Evolutionary conservation across 2,113 vertebrate species (phyloP).

Genomic region (Pomatorhinus ruficollis): DNA sequence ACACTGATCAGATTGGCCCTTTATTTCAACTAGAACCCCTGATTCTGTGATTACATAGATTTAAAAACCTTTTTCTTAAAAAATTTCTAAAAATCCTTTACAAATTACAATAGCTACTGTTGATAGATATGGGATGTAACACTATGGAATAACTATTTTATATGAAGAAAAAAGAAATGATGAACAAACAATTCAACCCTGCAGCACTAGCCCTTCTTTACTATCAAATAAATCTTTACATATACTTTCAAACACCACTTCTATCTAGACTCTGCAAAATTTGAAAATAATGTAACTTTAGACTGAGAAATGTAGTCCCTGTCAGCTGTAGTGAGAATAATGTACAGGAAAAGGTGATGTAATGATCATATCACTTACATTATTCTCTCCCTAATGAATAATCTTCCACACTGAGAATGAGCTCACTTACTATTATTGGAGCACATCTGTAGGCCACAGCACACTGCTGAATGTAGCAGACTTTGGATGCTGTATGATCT

Average conservation of each 20-base stretch:
- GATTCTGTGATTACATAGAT: not conserved
- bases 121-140: not conserved
- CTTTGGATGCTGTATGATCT: conserved; percentile 57
- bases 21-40: not conserved
- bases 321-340: conserved; percentile 80
- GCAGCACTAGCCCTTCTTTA: not conserved
- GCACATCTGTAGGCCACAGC: conserved; percentile 85
- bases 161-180: not conserved
- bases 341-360: conserved; percentile 91
- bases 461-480: conserved; percentile 52
- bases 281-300: conserved; percentile 10
- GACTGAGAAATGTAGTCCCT: conserved; percentile 69
- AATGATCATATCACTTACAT: conserved; percentile 92
- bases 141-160: not conserved
- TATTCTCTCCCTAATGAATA: conserved; percentile 89
- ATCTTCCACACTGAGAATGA: conserved; percentile 84
- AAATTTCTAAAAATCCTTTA: not conserved
- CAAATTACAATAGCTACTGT: not conserved
- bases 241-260: not conserved
- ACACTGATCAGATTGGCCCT: not conserved
- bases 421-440: conserved; percentile 87
- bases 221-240: not conserved
- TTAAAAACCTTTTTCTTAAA: not conserved
- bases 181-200: not conserved
- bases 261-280: conserved; percentile 14